Evolutionary conservation across 2,113 vertebrate genomes (phyloP).

Genomic region (Petrocephalus zakoni): DNA sequence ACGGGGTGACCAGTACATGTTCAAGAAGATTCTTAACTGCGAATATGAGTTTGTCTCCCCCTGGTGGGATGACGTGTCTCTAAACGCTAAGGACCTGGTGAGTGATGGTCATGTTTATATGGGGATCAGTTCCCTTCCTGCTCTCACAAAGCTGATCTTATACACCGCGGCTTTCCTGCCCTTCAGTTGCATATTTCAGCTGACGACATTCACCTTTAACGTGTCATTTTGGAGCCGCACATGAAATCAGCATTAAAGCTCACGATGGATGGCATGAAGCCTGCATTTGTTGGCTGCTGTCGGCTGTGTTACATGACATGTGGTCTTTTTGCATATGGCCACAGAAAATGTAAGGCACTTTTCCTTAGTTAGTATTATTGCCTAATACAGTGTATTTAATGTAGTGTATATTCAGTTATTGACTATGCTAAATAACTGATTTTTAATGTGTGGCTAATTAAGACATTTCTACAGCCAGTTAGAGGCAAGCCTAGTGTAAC

Average conservation of each 20-base stretch:
- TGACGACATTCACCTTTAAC: neutral
- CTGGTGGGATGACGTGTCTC: conserved; percentile 86
- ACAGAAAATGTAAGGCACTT: neutral
- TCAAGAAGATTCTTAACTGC: conserved; percentile 80
- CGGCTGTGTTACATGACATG: neutral
- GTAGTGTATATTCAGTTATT: neutral
- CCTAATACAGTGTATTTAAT: neutral
- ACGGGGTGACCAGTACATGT: conserved; percentile 83
- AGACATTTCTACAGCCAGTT: neutral
- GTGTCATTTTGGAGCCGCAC: neutral
- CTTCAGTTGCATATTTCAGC: neutral
- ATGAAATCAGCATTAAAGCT: neutral
- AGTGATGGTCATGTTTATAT: conserved; percentile 37
- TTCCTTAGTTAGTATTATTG: neutral
- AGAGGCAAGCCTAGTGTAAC: neutral
- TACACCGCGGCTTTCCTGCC: conserved; percentile 18
- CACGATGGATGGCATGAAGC: neutral
- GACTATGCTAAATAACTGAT: neutral
- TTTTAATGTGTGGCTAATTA: neutral
- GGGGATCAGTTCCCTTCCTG: neutral
- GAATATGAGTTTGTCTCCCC: conserved; percentile 88
- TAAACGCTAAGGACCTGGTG: conserved; percentile 86
- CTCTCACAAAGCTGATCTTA: neutral
- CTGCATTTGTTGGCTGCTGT: neutral
- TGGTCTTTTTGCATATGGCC: neutral